Conservation (phyloP, 2,797 vertebrate species). For the Propithecus perrieri region DNA sequence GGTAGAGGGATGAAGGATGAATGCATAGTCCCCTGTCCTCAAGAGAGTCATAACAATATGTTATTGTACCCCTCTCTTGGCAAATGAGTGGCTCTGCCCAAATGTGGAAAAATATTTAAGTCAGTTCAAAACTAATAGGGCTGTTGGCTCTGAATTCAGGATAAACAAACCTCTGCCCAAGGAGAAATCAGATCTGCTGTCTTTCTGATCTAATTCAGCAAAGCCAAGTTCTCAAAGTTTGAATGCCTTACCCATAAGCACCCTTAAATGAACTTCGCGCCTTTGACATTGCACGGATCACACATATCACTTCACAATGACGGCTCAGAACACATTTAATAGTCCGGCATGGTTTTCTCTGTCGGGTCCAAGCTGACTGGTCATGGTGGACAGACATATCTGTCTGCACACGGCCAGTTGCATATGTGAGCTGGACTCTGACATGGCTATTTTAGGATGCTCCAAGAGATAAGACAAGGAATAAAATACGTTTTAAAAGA, state of each 20-base stretch:
- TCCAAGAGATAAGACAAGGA: neutral
- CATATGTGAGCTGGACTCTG: neutral
- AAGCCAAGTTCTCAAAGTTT: neutral
- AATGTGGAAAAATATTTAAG: conserved; percentile 65
- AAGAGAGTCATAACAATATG: neutral
- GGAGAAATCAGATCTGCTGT: neutral
- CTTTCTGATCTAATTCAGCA: neutral
- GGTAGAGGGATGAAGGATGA: neutral
- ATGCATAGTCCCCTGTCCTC: neutral
- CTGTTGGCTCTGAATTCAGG: conserved; percentile 32
- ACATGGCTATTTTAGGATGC: neutral
- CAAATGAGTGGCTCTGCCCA: conserved; percentile 44
- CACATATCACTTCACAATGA: neutral
- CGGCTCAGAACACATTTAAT: neutral
- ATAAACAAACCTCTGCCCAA: conserved; percentile 54
- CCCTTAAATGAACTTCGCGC: neutral
- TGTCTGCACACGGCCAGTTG: neutral
- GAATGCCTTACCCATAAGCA: neutral
- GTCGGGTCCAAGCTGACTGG: neutral
- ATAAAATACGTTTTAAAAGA: neutral
- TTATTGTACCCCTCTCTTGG: conserved; percentile 38
- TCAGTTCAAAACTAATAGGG: conserved; percentile 52
- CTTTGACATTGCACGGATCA: neutral
- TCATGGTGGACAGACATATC: neutral
- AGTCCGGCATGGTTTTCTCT: neutral